These are phyloP conservation scores for Scylla paramamosain DNA, from an alignment of 1,140 invertebrate species.

Conservation along the genomic window DNA sequence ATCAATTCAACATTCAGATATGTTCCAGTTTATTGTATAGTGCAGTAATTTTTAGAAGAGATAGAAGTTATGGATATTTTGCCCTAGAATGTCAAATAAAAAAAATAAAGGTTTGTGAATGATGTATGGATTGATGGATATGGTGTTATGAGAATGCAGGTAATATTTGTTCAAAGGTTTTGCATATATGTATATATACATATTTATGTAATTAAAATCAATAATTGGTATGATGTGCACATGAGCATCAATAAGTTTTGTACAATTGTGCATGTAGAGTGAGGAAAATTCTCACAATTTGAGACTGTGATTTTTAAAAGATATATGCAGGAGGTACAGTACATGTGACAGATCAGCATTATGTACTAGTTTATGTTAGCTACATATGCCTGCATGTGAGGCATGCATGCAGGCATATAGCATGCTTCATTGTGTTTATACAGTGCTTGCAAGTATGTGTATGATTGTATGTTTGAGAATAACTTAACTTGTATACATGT, in stretches of 20 bases:
- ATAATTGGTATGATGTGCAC: not conserved
- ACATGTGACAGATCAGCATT: slow-evolving; percentile 7
- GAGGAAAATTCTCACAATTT: not conserved
- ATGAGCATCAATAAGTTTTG: not conserved
- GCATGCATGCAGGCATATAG: too few relatives aligned
- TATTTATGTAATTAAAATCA: not conserved
- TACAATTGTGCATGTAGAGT: not conserved
- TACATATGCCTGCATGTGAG: too few relatives aligned
- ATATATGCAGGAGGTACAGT: slow-evolving; percentile 18
- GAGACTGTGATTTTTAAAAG: slow-evolving; percentile 24
- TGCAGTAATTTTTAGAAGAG: not conserved
- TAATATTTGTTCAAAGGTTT: not conserved
- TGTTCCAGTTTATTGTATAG: not conserved
- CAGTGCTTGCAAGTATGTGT: too few relatives aligned
- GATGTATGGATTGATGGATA: not conserved
- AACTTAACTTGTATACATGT: not conserved
- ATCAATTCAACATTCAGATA: not conserved
- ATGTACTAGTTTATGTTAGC: not conserved
- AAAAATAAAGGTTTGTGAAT: not conserved
- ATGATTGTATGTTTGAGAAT: too few relatives aligned
- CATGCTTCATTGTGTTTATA: too few relatives aligned
- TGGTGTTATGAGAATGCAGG: not conserved
- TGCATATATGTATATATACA: slow-evolving; percentile 24
- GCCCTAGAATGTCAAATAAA: not conserved
- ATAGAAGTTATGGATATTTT: not conserved